A percentile compares a stretch with the other conserved stretches of the same genome.
These are phyloP conservation scores for Hippolais icterina DNA, from an alignment of 2,113 vertebrate species.

Conservation along the genomic window DNA sequence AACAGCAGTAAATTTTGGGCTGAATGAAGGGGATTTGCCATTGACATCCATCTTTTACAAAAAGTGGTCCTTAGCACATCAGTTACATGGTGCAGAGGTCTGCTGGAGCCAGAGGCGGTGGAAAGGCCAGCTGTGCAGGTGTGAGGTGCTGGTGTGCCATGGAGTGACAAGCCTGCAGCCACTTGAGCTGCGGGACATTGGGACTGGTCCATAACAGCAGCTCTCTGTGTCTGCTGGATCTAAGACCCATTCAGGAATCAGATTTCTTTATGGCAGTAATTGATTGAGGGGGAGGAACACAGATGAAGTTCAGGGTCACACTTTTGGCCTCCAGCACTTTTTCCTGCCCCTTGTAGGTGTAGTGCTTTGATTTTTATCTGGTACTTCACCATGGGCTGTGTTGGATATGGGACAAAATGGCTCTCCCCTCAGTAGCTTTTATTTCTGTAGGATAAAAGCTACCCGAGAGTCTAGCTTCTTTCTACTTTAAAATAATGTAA, in stretches of 20 bases:
- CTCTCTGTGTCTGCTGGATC: background rate
- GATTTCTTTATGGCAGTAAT: background rate
- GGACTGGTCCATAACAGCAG: background rate
- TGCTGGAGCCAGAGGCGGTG: background rate
- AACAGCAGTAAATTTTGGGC: background rate
- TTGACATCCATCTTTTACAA: background rate
- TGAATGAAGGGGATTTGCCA: background rate
- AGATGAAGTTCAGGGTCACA: background rate
- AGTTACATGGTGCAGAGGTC: background rate
- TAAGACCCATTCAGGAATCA: background rate
- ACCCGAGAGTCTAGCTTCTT: background rate
- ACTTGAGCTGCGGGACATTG: fast-evolving
- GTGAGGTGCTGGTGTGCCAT: fast-evolving
- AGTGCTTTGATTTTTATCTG: background rate
- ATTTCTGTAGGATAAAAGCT: background rate
- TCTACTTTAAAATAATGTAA: background rate
- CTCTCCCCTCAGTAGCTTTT: background rate
- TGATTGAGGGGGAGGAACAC: fast-evolving
- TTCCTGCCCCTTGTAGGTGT: background rate
- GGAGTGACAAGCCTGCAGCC: fast-evolving
- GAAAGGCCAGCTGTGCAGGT: background rate
- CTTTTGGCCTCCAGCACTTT: background rate
- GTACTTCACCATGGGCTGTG: background rate
- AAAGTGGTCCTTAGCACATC: background rate
- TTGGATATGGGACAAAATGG: background rate